phyloP scores from a whole-genome alignment of 2,888 invertebrate genomes.

The Acleris sparsana region DNA sequence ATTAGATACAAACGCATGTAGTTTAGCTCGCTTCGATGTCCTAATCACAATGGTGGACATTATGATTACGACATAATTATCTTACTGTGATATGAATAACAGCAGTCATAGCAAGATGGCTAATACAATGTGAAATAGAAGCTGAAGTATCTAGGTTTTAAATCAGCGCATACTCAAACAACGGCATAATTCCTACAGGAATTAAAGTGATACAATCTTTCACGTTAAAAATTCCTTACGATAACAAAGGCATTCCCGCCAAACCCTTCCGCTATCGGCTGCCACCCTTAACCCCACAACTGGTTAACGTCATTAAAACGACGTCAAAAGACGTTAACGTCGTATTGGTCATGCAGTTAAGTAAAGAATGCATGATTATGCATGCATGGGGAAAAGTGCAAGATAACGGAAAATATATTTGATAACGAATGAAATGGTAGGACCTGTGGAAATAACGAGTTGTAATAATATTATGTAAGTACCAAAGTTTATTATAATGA shows the following conservation, averaged over 20 bases:
- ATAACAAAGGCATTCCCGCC: constrained; percentile 32
- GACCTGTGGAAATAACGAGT: background rate
- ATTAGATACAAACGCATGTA: too few relatives aligned
- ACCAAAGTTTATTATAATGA: too few relatives aligned
- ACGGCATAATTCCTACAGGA: background rate
- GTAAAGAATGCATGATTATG: background rate
- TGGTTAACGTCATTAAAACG: too few relatives aligned
- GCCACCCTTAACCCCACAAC: background rate
- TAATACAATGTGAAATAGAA: too few relatives aligned
- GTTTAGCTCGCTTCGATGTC: too few relatives aligned
- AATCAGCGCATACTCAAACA: background rate
- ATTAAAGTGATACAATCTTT: constrained; percentile 22
- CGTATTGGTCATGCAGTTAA: constrained; percentile 1
- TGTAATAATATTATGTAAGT: background rate
- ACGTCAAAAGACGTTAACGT: background rate
- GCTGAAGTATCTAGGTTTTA: too few relatives aligned
- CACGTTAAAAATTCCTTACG: constrained; percentile 18
- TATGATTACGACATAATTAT: too few relatives aligned
- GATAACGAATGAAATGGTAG: background rate
- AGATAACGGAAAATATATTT: background rate
- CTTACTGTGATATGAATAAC: too few relatives aligned
- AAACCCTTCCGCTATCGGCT: constrained; percentile 14
- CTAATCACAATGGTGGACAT: too few relatives aligned
- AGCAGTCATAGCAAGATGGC: too few relatives aligned
- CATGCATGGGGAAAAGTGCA: background rate